Percentiles rank a stretch among this genome's conserved stretches.
These are phyloP conservation scores for Umimayanthus chanpuru DNA, from an alignment of 92 coral and sea anemone genomes.

Conservation along the genomic window DNA sequence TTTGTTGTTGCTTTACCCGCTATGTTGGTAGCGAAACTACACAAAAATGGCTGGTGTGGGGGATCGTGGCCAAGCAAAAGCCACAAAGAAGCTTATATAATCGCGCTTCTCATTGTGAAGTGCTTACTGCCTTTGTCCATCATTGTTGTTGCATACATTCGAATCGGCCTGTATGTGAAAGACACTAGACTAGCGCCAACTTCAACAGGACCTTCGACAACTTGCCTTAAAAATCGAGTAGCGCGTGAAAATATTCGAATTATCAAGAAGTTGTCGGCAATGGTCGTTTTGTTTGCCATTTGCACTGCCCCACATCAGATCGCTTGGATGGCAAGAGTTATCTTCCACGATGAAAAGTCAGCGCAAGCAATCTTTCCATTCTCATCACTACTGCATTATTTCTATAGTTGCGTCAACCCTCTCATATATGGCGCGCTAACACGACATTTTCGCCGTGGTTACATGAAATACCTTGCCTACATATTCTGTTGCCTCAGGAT, in stretches of 20 bases:
- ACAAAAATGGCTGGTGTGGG: background rate
- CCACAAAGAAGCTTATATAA: slow-evolving; percentile 32
- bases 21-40: background rate
- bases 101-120: slow-evolving; percentile 13
- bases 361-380: slow-evolving; percentile 1
- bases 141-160: slow-evolving; percentile 24
- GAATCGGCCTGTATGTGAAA: slow-evolving; percentile 27
- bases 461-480: slow-evolving; percentile 26
- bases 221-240: background rate
- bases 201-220: background rate
- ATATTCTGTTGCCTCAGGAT: slow-evolving; percentile 27
- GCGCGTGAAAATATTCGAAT: slow-evolving; percentile 17
- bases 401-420: slow-evolving; percentile 37
- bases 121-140: slow-evolving; percentile 31
- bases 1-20: slow-evolving; percentile 24
- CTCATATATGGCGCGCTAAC: slow-evolving; percentile 36
- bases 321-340: slow-evolving; percentile 29
- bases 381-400: slow-evolving; percentile 7
- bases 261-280: slow-evolving; percentile 19
- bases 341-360: background rate
- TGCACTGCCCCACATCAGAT: slow-evolving; percentile 42
- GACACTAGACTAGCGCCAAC: slow-evolving; percentile 17
- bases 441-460: slow-evolving; percentile 36
- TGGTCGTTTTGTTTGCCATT: slow-evolving; percentile 10
- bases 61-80: slow-evolving; percentile 8